Evolutionary conservation across 2,113 vertebrate species (phyloP).

Genomic region (Thinocorus orbignyianus): DNA sequence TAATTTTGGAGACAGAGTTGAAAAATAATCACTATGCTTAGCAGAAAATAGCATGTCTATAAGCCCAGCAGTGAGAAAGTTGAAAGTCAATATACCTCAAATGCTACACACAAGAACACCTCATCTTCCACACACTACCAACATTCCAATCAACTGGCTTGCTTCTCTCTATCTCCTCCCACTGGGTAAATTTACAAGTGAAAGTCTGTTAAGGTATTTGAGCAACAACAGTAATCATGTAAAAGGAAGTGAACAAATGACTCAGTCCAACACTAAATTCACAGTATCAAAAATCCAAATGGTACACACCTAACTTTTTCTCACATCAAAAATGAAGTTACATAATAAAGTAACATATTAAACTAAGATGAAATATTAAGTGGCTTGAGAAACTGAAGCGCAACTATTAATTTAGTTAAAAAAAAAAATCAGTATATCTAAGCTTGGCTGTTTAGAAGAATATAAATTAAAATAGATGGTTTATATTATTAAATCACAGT

Average conservation of each 20-base stretch:
- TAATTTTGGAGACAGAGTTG: background rate
- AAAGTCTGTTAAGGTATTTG: background rate
- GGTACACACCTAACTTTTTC: slow-evolving; percentile 62
- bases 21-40: background rate
- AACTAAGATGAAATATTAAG: slow-evolving; percentile 45
- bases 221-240: slow-evolving; percentile 2
- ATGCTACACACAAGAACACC: slow-evolving; percentile 2
- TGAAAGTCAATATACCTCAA: slow-evolving; percentile 38
- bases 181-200: background rate
- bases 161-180: slow-evolving; percentile 49
- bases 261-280: slow-evolving; percentile 48
- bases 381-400: slow-evolving; percentile 66
- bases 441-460: slow-evolving; percentile 63
- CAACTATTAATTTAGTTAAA: slow-evolving; percentile 61
- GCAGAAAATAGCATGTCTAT: background rate
- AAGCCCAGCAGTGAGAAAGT: background rate
- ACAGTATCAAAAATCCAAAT: slow-evolving; percentile 48
- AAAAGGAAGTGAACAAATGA: slow-evolving; percentile 39
- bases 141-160: slow-evolving; percentile 47
- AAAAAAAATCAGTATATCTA: slow-evolving; percentile 63
- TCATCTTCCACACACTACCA: slow-evolving; percentile 24
- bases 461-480: slow-evolving; percentile 58
- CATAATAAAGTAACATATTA: slow-evolving; percentile 50
- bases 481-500: slow-evolving; percentile 71
- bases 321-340: slow-evolving; percentile 57